Evolutionary conservation across 2,113 vertebrate genomes (phyloP), one percentile per base, ranked within the genome.

Genomic region (Garra rufa): DNA sequence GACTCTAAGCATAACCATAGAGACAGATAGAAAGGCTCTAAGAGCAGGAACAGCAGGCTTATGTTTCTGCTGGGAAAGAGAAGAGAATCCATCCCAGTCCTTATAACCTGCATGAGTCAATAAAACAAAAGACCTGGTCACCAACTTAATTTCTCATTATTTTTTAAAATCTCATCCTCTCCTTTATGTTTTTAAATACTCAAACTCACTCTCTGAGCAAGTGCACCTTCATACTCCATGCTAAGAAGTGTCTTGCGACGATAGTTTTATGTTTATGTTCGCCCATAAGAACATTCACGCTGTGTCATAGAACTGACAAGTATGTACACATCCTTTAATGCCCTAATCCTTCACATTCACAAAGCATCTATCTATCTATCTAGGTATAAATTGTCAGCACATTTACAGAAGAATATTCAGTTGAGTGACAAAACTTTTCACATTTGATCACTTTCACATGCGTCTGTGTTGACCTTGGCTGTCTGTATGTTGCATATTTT

Each of bases 331-430:
- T 87, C 83, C 83, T 92, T 90, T 90, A 92, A 86, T 86, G 85
- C 85, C 69, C 38, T 93, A 95, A 95, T 94, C 94, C 91, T 92
- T 93, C 94, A 94, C 94, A 94, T 93, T 92, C 88, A 88, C 85
- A 75, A 50, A 75, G 34, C 1, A n/a, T 17, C 15, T 30, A n/a
- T 43, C 30, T 41, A 34, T 41, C 3, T 55, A 41, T 82, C 26
- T 26, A 24, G 55, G 10, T 9, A 69, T 10, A 38, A 21, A 38
- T 69, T 38, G 3, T 41, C 13, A 57, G 7, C 43, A 26, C 30
- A 17, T 55, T 28, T 73, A 77, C 21, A 24, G 11, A 77, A 8
- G 21, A 57, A 78, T 24, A 78, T 65, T 80, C 0, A 46, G 43
- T 4, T 19, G 13, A 80, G 41, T 5, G 5, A 78, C 34, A 61